Base-by-base conservation (phyloP, 2,888 invertebrate genomes). In the Aphodius granarius region DNA sequence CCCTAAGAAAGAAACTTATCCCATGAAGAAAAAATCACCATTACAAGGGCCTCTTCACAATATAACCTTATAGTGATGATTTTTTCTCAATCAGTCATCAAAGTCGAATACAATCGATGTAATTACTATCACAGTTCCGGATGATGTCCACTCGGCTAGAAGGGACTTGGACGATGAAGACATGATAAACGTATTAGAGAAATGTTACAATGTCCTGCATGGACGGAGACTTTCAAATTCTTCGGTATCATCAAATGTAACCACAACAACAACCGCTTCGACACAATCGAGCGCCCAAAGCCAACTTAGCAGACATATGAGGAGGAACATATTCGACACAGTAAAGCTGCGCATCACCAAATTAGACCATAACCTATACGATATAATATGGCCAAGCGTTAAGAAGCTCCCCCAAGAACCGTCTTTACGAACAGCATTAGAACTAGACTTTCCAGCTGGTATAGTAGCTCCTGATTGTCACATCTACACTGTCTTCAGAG, bases 351-450 rank as follows among this genome's bases (percentile, higher is more conserved):
- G 95, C 81, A 89, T 94, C 81, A 97, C 97, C 21, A 92, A 93
- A 86, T 89, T 94, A 81, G 96, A 96, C 85, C 95, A 96, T 86
- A 95, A 94, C 84, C 90, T 97, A 3, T 94, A 96, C 83, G 96
- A 97, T 85, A 91, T 96, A 20, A 94, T 97, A 83, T 95, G 95
- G 92, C 96, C 97, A 15, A 95, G 95, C 74, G 93, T 96, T 80
- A 93, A 94, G 84, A 95, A 94, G 85, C 89, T 94, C 72, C 92
- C 92, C 0, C 87, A 88, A 23, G 91, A 90, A 78, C 88, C 88
- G 81, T 89, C 89, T 78, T 88, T 91, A 78, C 83, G 86, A 75
- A 88, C 89, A 82, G 90, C 91, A 23, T 88, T 92, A 17, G 92
- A 93, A 82, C 92, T 92, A 86, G 94, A 94, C 80, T 92, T 93